phyloP scores from a whole-genome alignment of 2,888 invertebrate genomes.

The Galeopsomyia nigrocyanea region DNA sequence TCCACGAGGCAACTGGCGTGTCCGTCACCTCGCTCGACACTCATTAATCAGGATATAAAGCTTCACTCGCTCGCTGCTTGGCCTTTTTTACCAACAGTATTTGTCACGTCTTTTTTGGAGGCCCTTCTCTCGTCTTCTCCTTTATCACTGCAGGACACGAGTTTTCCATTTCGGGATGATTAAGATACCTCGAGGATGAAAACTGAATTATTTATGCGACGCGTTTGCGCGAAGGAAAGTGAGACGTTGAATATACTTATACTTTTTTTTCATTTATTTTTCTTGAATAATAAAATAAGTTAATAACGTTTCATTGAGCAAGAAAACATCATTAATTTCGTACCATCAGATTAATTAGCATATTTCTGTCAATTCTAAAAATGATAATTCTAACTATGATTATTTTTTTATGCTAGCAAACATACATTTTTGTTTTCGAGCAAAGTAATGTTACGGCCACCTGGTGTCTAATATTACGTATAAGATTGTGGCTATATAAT shows the following conservation, averaged over 20 bases:
- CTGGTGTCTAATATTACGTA: too few relatives aligned
- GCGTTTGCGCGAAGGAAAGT: not conserved
- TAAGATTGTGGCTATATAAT: too few relatives aligned
- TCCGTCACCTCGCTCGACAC: constrained; percentile 34
- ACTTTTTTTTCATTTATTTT: too few relatives aligned
- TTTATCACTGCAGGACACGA: constrained; percentile 8
- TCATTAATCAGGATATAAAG: constrained; percentile 48
- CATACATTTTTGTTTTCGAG: too few relatives aligned
- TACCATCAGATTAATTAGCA: too few relatives aligned
- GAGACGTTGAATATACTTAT: not conserved
- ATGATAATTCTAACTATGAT: too few relatives aligned
- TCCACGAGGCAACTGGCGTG: constrained; percentile 30
- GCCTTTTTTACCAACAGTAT: constrained; percentile 8
- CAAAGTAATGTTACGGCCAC: too few relatives aligned
- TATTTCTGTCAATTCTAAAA: too few relatives aligned
- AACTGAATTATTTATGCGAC: not conserved
- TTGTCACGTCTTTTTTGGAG: constrained; percentile 25
- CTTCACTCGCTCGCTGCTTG: not conserved
- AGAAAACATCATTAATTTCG: too few relatives aligned
- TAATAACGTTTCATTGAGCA: too few relatives aligned
- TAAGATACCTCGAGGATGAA: constrained; percentile 9
- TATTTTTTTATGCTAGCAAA: too few relatives aligned
- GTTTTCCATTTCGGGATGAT: constrained; percentile 23
- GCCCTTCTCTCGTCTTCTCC: not conserved
- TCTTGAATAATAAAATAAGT: too few relatives aligned